Conservation (phyloP, 2,888 invertebrate genomes). For the Scotopteryx bipunctaria region DNA sequence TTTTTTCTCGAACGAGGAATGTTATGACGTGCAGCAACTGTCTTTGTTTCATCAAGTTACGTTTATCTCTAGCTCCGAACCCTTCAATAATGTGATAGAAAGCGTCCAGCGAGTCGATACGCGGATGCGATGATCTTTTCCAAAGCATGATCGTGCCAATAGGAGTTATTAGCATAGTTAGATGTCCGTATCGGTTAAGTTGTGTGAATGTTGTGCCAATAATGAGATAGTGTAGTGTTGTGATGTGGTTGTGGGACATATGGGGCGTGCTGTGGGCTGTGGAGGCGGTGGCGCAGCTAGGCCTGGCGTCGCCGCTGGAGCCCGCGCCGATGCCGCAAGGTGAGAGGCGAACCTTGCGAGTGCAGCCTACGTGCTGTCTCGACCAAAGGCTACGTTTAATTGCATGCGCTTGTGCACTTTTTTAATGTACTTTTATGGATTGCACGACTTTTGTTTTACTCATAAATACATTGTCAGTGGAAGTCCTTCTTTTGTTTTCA, state of each 20-base stretch:
- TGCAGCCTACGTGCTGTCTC: constrained; percentile 56
- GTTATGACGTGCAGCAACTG: constrained; percentile 81
- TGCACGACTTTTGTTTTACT: constrained; percentile 16
- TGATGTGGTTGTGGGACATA: constrained; percentile 83
- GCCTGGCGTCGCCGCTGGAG: constrained; percentile 72
- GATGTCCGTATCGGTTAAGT: constrained; percentile 78
- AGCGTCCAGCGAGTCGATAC: constrained; percentile 49
- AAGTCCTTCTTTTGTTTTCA: constrained; percentile 5
- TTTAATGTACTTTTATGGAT: constrained; percentile 27
- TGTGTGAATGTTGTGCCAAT: constrained; percentile 82
- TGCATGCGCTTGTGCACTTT: constrained; percentile 53
- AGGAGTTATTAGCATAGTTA: constrained; percentile 78
- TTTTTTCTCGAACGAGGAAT: constrained; percentile 61
- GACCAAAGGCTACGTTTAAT: constrained; percentile 26
- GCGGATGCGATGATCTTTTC: constrained; percentile 67
- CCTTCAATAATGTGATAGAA: constrained; percentile 70
- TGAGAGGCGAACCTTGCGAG: constrained; percentile 72
- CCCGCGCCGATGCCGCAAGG: constrained; percentile 71
- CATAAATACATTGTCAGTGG: constrained; percentile 7
- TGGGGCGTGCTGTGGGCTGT: constrained; percentile 77
- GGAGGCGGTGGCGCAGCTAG: constrained; percentile 69
- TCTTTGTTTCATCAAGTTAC: constrained; percentile 77
- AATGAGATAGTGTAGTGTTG: constrained; percentile 83
- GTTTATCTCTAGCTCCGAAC: constrained; percentile 54
- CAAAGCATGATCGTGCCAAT: constrained; percentile 81